A percentile compares a stretch with the other conserved stretches of the same genome.
These are phyloP conservation scores for Hypotaenidia philippensis DNA, from an alignment of 2,797 vertebrate species.

Conservation along the genomic window DNA sequence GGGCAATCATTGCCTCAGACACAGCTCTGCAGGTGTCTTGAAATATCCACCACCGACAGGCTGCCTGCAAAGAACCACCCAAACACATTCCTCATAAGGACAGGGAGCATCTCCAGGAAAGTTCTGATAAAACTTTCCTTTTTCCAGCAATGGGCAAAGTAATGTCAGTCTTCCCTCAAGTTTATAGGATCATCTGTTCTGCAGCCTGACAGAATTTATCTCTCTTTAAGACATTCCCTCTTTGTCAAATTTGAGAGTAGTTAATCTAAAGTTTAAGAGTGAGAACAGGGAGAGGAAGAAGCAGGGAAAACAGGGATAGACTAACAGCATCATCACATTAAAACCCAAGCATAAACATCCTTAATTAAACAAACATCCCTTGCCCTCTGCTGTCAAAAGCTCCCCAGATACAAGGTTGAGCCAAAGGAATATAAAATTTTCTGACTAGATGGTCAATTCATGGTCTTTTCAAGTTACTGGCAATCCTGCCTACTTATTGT, in stretches of 20 bases:
- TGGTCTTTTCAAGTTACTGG: not conserved
- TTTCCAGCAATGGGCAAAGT: not conserved
- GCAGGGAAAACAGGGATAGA: not conserved
- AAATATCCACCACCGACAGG: not conserved
- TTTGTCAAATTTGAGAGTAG: not conserved
- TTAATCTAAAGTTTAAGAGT: not conserved
- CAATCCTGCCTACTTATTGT: not conserved
- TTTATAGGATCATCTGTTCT: not conserved
- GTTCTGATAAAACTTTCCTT: not conserved
- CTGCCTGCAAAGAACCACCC: not conserved
- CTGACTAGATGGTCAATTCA: not conserved
- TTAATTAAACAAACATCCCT: not conserved
- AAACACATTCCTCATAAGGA: accelerated
- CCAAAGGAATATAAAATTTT: not conserved
- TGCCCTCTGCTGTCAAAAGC: not conserved
- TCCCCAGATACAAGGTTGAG: not conserved
- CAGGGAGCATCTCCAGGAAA: not conserved
- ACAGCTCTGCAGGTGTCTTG: not conserved
- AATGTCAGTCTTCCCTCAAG: not conserved
- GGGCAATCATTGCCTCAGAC: not conserved
- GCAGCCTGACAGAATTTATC: not conserved
- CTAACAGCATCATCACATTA: not conserved
- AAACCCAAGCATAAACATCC: not conserved
- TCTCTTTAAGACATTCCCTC: not conserved
- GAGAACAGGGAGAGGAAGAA: not conserved